Evolutionary conservation across 1,140 invertebrate species (phyloP).

Genomic region (Megalonaias nervosa): DNA sequence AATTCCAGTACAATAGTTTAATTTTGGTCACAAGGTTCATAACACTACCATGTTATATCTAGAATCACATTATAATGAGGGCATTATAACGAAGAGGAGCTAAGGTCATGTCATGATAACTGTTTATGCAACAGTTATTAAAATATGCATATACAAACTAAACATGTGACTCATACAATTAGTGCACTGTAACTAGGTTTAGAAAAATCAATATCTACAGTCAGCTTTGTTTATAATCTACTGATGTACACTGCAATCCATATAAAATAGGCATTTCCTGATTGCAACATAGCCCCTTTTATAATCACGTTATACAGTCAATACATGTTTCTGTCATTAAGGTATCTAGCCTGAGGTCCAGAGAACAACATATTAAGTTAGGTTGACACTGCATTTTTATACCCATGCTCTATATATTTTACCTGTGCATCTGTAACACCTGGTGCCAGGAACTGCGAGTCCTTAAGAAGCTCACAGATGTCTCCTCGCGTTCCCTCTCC

Average conservation of each 20-base stretch:
- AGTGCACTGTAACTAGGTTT: no score
- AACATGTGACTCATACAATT: no score
- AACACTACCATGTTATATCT: no score
- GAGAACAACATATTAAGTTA: neutral
- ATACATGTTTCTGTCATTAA: neutral
- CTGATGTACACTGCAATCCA: neutral
- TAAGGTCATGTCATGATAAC: no score
- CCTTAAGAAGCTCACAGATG: constrained; percentile 87
- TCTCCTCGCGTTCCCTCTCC: constrained; percentile 94
- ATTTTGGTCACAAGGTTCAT: no score
- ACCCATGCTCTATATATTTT: constrained; percentile 27
- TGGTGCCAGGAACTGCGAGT: constrained; percentile 87
- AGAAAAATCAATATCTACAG: no score
- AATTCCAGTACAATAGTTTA: no score
- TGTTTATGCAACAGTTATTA: no score
- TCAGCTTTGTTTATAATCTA: neutral
- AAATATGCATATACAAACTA: no score
- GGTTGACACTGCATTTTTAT: neutral
- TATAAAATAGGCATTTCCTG: neutral
- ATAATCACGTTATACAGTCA: neutral
- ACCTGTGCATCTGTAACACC: constrained; percentile 80
- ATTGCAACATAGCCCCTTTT: neutral
- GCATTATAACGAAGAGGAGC: no score
- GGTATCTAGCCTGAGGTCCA: no score
- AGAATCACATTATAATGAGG: no score